Conservation (phyloP, 2,888 invertebrate genomes). For the Sinhomidia bicolor region DNA sequence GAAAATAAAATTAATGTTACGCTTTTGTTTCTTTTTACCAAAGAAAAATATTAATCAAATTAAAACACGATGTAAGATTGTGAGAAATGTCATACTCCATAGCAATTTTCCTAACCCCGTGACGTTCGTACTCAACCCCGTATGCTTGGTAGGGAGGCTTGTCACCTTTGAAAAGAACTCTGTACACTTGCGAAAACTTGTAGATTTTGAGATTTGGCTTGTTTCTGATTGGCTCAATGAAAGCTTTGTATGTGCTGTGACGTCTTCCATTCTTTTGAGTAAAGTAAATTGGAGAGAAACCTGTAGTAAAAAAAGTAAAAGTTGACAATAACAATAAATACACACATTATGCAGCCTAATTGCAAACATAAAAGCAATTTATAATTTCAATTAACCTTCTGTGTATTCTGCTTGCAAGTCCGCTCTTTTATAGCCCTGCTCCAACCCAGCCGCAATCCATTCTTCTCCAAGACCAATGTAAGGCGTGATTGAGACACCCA, state of each 20-base stretch:
- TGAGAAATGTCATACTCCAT: constrained; percentile 71
- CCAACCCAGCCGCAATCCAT: constrained; percentile 71
- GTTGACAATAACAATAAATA: too few relatives aligned
- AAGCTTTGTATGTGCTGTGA: constrained; percentile 77
- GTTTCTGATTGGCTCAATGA: constrained; percentile 74
- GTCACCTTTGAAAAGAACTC: constrained; percentile 73
- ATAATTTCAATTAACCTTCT: constrained; percentile 58
- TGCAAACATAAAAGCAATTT: background rate
- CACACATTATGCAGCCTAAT: too few relatives aligned
- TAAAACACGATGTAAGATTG: too few relatives aligned
- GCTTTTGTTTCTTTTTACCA: too few relatives aligned
- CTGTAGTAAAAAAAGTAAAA: too few relatives aligned
- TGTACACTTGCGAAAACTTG: constrained; percentile 75
- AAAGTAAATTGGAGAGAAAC: constrained; percentile 78
- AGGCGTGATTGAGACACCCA: constrained; percentile 75
- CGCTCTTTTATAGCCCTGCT: constrained; percentile 65
- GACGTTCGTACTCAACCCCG: constrained; percentile 77
- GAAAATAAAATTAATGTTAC: too few relatives aligned
- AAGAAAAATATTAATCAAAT: too few relatives aligned
- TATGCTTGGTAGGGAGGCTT: constrained; percentile 71
- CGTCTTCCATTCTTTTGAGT: constrained; percentile 78
- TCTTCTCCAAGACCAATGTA: constrained; percentile 75
- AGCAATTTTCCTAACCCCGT: constrained; percentile 74
- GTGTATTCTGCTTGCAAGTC: constrained; percentile 73
- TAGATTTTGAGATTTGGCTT: constrained; percentile 75